Evolutionary conservation across 1,140 invertebrate genomes (phyloP).

Genomic region (Bicyclus anynana): DNA sequence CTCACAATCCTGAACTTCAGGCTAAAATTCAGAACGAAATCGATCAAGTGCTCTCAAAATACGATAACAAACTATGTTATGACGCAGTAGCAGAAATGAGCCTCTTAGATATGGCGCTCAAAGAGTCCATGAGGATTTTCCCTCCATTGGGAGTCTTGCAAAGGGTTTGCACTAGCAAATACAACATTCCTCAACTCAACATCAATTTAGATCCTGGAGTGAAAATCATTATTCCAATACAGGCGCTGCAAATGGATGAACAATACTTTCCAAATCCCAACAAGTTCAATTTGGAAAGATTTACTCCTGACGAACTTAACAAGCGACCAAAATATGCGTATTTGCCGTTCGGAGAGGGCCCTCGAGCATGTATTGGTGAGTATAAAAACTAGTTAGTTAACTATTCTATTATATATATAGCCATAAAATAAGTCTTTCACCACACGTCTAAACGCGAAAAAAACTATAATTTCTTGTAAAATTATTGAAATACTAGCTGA

Average conservation of each 20-base stretch:
- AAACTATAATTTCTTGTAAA: no score
- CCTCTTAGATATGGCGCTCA: slow-evolving; percentile 49
- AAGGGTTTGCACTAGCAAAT: slow-evolving; percentile 17
- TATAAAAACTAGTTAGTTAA: no score
- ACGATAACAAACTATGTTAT: slow-evolving; percentile 47
- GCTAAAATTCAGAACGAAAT: slow-evolving; percentile 19
- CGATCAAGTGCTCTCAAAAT: slow-evolving; percentile 43
- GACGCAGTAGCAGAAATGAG: slow-evolving; percentile 48
- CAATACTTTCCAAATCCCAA: slow-evolving; percentile 21
- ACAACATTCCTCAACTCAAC: slow-evolving; percentile 22
- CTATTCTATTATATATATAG: no score
- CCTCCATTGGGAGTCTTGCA: slow-evolving; percentile 12
- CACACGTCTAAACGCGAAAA: no score
- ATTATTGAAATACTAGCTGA: no score
- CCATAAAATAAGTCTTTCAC: no score
- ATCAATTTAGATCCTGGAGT: slow-evolving; percentile 24
- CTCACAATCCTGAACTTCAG: slow-evolving; percentile 14
- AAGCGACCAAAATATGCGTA: slow-evolving; percentile 9
- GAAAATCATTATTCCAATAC: slow-evolving; percentile 26
- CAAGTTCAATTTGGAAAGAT: slow-evolving; percentile 18
- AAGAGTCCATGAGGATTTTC: slow-evolving; percentile 21
- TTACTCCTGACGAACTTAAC: neutral
- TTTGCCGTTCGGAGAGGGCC: slow-evolving; percentile 28
- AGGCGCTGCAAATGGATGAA: slow-evolving; percentile 20
- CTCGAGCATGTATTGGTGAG: slow-evolving; percentile 30